Conservation (phyloP, 2,888 invertebrate genomes). For the Erebia epiphron region DNA sequence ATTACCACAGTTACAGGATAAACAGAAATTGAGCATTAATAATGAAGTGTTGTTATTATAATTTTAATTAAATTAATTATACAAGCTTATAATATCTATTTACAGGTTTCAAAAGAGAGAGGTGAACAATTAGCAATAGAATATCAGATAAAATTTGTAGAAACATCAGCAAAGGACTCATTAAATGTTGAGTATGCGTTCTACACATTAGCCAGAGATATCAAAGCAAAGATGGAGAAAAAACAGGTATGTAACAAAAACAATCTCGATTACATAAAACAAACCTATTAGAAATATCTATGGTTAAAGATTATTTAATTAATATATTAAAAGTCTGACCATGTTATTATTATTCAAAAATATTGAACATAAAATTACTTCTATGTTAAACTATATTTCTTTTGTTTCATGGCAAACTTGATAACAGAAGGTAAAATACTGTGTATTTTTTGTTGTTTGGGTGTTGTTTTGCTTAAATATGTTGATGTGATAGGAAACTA, state of each 20-base stretch:
- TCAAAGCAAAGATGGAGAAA: constrained; percentile 99
- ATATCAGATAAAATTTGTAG: constrained; percentile 99
- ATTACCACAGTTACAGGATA: too few species aligned
- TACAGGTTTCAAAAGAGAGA: constrained; percentile 94
- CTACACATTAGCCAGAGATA: constrained; percentile 97
- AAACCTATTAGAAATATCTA: not conserved
- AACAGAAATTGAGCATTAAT: not conserved
- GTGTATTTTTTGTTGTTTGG: constrained; percentile 22
- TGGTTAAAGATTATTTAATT: too few species aligned
- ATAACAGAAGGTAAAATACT: constrained; percentile 72
- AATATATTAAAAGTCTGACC: too few species aligned
- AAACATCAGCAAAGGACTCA: constrained; percentile 99
- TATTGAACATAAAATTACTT: too few species aligned
- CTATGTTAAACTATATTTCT: constrained; percentile 42
- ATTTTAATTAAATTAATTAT: not conserved
- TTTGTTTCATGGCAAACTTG: constrained; percentile 75
- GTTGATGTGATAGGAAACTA: constrained; percentile 27
- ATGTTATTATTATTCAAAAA: too few species aligned
- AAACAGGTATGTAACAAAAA: constrained; percentile 89
- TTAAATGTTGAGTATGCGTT: constrained; percentile 99
- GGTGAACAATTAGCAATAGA: constrained; percentile 98
- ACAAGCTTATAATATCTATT: constrained; percentile 26
- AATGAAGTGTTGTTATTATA: not conserved
- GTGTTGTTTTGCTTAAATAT: constrained; percentile 40
- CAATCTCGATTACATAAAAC: not conserved